Conservation (phyloP, 2,113 vertebrate species). For the Gymnarchus niloticus region DNA sequence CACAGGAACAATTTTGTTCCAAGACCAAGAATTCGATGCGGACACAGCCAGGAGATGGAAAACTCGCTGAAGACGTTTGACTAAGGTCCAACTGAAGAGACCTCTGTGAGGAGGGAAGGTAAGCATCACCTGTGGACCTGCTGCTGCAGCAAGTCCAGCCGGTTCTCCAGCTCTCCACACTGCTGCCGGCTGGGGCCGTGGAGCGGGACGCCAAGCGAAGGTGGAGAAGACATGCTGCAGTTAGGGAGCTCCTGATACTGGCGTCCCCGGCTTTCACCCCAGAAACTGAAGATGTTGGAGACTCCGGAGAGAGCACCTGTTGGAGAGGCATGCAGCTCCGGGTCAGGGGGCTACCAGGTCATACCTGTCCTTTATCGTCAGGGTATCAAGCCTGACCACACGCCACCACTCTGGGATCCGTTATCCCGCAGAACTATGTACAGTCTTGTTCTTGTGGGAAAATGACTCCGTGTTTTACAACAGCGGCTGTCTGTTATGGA, state of each 20-base stretch:
- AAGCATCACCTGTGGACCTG: slow-evolving; percentile 69
- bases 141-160: slow-evolving; percentile 69
- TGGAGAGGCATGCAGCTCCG: not conserved
- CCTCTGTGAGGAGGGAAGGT: not conserved
- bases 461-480: no score
- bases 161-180: slow-evolving; percentile 59
- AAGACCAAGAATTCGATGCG: not conserved
- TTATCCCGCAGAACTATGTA: no score
- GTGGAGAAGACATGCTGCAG: slow-evolving; percentile 47
- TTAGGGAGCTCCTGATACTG: slow-evolving; percentile 71
- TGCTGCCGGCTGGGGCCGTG: slow-evolving; percentile 48
- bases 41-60: not conserved
- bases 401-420: no score
- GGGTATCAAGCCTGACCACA: no score
- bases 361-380: no score
- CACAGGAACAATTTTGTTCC: not conserved
- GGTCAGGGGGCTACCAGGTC: no score
- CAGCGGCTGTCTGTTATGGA: no score
- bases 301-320: slow-evolving; percentile 68
- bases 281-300: slow-evolving; percentile 78
- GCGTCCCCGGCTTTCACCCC: slow-evolving; percentile 61
- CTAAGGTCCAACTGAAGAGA: not conserved
- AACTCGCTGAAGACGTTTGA: not conserved
- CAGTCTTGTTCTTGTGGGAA: no score
- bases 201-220: slow-evolving; percentile 46